Evolutionary conservation across 2,113 vertebrate species (phyloP).

Genomic region (Pseudopipra pipra): DNA sequence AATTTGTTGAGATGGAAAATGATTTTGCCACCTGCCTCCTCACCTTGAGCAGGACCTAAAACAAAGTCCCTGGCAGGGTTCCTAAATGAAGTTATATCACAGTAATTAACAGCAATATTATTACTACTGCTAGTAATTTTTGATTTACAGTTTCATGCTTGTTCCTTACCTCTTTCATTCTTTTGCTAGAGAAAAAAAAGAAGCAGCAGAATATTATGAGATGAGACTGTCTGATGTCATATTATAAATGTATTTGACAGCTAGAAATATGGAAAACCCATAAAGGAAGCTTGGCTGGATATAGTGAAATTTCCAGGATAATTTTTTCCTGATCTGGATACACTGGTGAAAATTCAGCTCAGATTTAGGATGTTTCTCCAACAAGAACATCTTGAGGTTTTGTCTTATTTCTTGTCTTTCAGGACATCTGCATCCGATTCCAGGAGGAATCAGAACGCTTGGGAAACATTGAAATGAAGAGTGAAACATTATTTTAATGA

Average conservation of each 20-base stretch:
- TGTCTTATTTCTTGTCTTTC: not conserved
- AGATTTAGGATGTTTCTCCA: not conserved
- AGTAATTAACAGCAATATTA: slow-evolving; percentile 16
- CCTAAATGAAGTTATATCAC: not conserved
- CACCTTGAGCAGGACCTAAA: slow-evolving; percentile 41
- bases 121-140: not conserved
- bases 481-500: not conserved
- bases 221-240: not conserved
- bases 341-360: not conserved
- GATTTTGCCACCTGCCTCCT: slow-evolving; percentile 50
- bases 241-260: not conserved
- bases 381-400: not conserved
- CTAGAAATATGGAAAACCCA: not conserved
- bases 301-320: not conserved
- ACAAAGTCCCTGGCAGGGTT: slow-evolving; percentile 4
- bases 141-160: not conserved
- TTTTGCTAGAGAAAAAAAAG: not conserved
- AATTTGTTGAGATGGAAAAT: slow-evolving; percentile 28
- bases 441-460: not conserved
- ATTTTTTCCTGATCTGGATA: not conserved
- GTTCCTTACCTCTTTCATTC: not conserved
- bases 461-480: not conserved
- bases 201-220: not conserved
- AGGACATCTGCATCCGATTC: not conserved
- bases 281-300: not conserved